Evolutionary conservation across 2,113 vertebrate species (phyloP).

Genomic region (Pristiophorus japonicus): DNA sequence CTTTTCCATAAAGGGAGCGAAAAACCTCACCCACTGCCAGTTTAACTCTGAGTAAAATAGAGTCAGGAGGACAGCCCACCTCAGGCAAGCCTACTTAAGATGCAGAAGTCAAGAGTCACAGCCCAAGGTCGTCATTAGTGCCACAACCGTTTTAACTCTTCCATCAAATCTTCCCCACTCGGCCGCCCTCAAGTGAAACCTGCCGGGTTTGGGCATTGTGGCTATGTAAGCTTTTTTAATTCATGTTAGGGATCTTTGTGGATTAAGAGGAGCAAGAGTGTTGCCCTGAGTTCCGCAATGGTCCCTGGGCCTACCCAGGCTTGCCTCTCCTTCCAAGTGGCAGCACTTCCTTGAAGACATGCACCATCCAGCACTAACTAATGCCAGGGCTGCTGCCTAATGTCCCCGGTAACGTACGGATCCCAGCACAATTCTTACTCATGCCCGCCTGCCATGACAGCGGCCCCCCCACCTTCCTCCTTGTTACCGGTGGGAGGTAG

Average conservation of each 20-base stretch:
- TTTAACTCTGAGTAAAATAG: background rate
- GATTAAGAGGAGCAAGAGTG: background rate
- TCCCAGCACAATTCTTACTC: background rate
- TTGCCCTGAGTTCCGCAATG: background rate
- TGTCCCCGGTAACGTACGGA: background rate
- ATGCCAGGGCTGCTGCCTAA: too few species aligned
- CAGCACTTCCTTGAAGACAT: background rate
- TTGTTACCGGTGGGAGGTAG: background rate
- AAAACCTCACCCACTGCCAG: background rate
- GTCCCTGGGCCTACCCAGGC: background rate
- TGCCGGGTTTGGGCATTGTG: background rate
- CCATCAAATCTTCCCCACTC: background rate
- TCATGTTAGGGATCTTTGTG: too few species aligned
- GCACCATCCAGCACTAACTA: too few species aligned
- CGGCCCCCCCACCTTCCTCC: background rate
- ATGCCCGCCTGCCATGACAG: background rate
- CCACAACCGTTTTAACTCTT: background rate
- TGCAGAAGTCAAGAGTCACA: background rate
- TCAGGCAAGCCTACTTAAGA: too few species aligned
- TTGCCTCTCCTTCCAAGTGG: background rate
- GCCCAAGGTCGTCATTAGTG: background rate
- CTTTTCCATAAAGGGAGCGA: background rate
- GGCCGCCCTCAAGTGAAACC: background rate
- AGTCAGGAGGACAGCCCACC: background rate
- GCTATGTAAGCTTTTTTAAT: background rate